Conservation (phyloP, 1,140 invertebrate species). For the Drosophila quadrilineata region DNA sequence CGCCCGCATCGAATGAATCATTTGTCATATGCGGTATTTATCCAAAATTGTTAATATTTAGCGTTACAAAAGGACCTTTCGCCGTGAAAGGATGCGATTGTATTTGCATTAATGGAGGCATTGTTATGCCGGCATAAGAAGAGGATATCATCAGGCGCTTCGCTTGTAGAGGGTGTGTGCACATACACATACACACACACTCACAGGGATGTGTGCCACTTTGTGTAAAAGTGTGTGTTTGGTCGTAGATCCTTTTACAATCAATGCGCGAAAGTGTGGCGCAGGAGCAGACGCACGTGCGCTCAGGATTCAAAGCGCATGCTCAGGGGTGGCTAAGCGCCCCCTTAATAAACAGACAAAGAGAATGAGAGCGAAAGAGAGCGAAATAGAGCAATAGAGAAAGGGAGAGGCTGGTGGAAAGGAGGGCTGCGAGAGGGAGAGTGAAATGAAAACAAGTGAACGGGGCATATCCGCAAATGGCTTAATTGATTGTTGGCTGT, state of each 20-base stretch:
- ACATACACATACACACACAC: background rate
- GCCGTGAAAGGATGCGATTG: slow-evolving; percentile 67
- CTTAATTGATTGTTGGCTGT: slow-evolving; percentile 57
- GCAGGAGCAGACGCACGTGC: slow-evolving; percentile 68
- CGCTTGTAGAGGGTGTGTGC: slow-evolving; percentile 61
- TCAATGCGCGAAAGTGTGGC: slow-evolving; percentile 74
- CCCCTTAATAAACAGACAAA: too few relatives aligned
- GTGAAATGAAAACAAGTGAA: slow-evolving; percentile 76
- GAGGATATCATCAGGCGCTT: slow-evolving; percentile 55
- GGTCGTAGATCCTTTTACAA: slow-evolving; percentile 55
- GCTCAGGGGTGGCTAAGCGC: slow-evolving; percentile 34
- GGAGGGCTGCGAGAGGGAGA: too few relatives aligned
- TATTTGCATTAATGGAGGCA: slow-evolving; percentile 74
- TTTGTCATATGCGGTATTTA: slow-evolving; percentile 59
- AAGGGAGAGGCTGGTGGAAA: too few relatives aligned
- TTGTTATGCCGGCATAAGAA: slow-evolving; percentile 63
- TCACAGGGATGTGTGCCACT: background rate
- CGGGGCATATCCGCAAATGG: slow-evolving; percentile 64
- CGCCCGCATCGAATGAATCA: slow-evolving; percentile 63
- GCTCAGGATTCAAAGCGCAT: slow-evolving; percentile 21
- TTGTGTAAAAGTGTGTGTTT: background rate
- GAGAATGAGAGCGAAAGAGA: too few relatives aligned
- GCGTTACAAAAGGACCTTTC: slow-evolving; percentile 56
- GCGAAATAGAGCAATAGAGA: too few relatives aligned
- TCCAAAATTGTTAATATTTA: slow-evolving; percentile 66